Evolutionary conservation across 53 echinoderm and acorn worm genomes (phyloP).

Genomic region (Hippasteria phrygiana): DNA sequence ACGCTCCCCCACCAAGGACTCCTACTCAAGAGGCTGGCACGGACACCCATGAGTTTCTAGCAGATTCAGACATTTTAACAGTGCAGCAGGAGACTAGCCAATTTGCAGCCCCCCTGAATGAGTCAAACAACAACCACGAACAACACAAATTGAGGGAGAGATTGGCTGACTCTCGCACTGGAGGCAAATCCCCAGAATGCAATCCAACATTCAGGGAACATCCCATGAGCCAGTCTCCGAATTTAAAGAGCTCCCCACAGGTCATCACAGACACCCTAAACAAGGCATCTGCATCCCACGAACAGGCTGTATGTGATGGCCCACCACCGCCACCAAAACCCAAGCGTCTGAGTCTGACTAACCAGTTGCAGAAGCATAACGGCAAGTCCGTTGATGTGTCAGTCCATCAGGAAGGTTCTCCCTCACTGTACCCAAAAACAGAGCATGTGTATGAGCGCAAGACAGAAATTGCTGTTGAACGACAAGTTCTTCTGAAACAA

Average conservation of each 20-base stretch:
- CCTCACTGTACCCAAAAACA: background rate
- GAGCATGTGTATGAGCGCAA: constrained; percentile 40
- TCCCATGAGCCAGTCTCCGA: background rate
- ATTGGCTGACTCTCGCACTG: background rate
- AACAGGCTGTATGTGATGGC: background rate
- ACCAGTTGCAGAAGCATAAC: constrained; percentile 61
- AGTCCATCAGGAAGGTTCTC: background rate
- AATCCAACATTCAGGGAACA: background rate
- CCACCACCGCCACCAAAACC: constrained; percentile 51
- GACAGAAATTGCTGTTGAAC: constrained; percentile 60
- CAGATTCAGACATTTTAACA: background rate
- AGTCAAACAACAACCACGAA: constrained; percentile 56
- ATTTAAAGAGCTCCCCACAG: background rate
- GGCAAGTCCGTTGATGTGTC: background rate
- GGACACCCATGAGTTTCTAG: constrained; percentile 41
- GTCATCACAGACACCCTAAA: constrained; percentile 28
- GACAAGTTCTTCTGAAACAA: constrained; percentile 62
- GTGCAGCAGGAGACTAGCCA: background rate
- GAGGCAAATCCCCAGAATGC: constrained; percentile 35
- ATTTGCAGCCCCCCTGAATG: background rate
- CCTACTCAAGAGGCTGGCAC: constrained; percentile 39
- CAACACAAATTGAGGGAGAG: constrained; percentile 8
- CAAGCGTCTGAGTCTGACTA: constrained; percentile 60
- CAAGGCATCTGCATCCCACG: background rate
- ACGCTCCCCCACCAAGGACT: background rate